Evolutionary conservation across 2,888 invertebrate species (phyloP), one percentile per base, ranked within the genome.

Genomic region (Punctoribates punctum): DNA sequence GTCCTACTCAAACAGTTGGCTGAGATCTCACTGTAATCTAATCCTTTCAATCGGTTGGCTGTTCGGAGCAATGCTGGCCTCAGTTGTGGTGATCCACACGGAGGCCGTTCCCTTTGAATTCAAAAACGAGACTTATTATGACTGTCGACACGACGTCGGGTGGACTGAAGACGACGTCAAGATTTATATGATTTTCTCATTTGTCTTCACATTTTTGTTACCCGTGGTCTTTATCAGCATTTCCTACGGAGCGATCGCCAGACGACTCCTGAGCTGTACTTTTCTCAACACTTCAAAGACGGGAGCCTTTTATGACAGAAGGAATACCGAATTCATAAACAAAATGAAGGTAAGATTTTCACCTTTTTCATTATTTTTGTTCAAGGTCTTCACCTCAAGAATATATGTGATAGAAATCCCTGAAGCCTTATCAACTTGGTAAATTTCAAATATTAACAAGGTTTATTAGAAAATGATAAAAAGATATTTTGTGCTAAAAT

Each of bases 171-270:
- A 42, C 20, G 76, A 76, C 23, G 54, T 60, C 42, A 48, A 76
- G 42, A 38, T 76, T 46, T 76, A 76, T 62, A 73, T 76, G 15
- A 54, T 42, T 13, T 46, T 51, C 25, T 73, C 73, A 4, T 76
- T 76, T n/a, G 76, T 76, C 20, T 27, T 76, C 25, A 76, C 76
- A 23, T 76, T 76, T n/a, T 29, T 73, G 13, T 65, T 76, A 20
- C 76, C 76, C 1, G 73, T 76, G 73, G 34, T 65, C n/a, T 76
- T 73, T 29, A 51, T 76, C 13, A 76, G 73, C 38, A 73, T 76
- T 8, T 76, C 76, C 2, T 76, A 76, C 27, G 76, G 76, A 8
- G 76, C 76, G 29, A 76, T 76, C 42, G 76, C 72, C 20, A 51
- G 76, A 27, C 73, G 73, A 11, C 62, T 76, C 3, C 17, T 76